Conservation (phyloP, 2,797 vertebrate species). For the Rhabdomys pumilio region DNA sequence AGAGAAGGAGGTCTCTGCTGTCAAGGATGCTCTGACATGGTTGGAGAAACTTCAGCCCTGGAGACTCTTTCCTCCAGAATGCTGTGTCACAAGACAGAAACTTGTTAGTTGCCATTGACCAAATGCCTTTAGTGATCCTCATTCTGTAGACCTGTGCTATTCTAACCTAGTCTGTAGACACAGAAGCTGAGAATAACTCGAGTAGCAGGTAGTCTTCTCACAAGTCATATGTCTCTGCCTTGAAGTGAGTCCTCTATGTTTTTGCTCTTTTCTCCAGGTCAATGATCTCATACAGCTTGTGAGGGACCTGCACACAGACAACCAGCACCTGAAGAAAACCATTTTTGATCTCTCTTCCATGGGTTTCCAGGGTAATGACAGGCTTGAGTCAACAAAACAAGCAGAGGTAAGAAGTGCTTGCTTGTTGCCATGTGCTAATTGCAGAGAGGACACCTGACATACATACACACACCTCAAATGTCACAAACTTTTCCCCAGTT, state of each 20-base stretch:
- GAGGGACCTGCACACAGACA: constrained; percentile 91
- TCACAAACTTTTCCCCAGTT: not conserved
- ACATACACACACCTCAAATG: not conserved
- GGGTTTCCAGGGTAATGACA: constrained; percentile 79
- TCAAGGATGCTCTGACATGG: not conserved
- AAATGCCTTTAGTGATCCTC: not conserved
- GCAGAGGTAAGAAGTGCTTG: constrained; percentile 89
- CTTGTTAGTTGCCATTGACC: not conserved
- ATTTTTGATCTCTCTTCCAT: constrained; percentile 86
- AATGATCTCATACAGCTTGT: constrained; percentile 92
- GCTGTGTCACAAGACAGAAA: not conserved
- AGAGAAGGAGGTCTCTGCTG: not conserved
- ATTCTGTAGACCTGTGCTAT: not conserved
- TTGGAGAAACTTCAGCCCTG: not conserved
- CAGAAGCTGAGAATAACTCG: not conserved
- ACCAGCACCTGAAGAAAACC: constrained; percentile 91
- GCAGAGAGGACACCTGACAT: not conserved
- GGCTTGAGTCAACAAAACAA: constrained; percentile 79
- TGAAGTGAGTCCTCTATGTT: not conserved
- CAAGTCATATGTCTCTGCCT: not conserved
- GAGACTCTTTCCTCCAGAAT: not conserved
- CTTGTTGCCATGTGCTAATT: not conserved
- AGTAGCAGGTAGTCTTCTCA: not conserved
- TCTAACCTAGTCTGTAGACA: not conserved
- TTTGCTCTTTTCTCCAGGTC: constrained; percentile 89